Base-by-base conservation (phyloP, 2,113 vertebrate species). In the Polyodon spathula region DNA sequence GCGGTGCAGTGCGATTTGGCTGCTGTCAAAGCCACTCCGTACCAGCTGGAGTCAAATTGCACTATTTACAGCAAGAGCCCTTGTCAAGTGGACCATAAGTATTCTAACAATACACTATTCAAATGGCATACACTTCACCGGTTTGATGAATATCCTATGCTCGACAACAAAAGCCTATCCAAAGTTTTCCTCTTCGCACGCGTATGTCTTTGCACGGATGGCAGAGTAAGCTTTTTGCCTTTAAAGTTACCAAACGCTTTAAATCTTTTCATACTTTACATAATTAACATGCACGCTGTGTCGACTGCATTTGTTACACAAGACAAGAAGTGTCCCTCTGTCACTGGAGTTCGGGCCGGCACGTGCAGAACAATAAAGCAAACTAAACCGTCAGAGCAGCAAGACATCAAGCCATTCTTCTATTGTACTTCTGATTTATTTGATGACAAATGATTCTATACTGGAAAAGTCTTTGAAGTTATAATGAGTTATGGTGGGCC, bases 31-130 rank as follows among this genome's bases (percentile, higher is more conserved):
- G 88, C 86, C 86, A 88, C 90, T 92, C 88, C 94, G 89, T 86
- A 93, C 94, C 92, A 94, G 93, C 91, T 92, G 92, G 93, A 94
- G 93, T 95, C 91, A 97, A 95, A 97, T 94, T 94, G 92, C 91
- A 90, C 90, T 91, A 92, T 97, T 97, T 94, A 94, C 91, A 92
- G 91, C 83, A 78, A 91, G 86, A 90, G 89, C 84, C 77, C 86
- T 89, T 86, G 87, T 88, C 86, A 89, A 90, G 88, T 87, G 85
- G 84, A 85, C 86, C 83, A 76, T 86, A 85, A 88, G 83, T 82
- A 83, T 82, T 85, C 81, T 86, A 87, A 87, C 82, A 83, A 86
- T 85, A 76, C 83, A 71, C 86, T 85, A 89, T 90, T 90, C 87
- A 88, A 86, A 86, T 83, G 78, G 84, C 84, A 82, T 85, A 89